Percentiles rank a stretch among this genome's conserved stretches.
Conservation (phyloP, 2,888 invertebrate genomes). For the Odontocerum albicorne region DNA sequence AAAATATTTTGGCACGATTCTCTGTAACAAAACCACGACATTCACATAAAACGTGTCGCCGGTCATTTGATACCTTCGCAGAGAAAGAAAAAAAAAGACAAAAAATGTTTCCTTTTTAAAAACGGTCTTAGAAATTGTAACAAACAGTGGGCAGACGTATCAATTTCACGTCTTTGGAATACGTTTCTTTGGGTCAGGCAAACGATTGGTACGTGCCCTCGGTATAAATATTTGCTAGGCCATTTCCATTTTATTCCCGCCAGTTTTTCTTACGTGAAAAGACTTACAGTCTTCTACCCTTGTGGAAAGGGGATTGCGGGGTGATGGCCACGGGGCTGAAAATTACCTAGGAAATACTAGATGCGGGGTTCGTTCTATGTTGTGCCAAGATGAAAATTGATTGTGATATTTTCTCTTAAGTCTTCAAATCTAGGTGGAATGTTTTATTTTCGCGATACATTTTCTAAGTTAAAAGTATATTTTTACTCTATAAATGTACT, state of each 20-base stretch:
- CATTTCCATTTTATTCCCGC: conserved; percentile 29
- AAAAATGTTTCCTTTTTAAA: conserved; percentile 21
- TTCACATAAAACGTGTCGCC: conserved; percentile 17
- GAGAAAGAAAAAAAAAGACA: conserved; percentile 16
- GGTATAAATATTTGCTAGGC: conserved; percentile 31
- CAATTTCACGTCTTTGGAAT: conserved; percentile 35
- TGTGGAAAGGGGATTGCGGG: not conserved
- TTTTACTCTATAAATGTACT: no score
- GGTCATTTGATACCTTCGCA: conserved; percentile 19
- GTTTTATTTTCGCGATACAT: no score
- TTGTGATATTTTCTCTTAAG: no score
- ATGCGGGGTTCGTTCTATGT: no score
- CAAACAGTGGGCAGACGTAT: conserved; percentile 30
- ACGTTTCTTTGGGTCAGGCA: conserved; percentile 34
- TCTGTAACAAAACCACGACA: not conserved
- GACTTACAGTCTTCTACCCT: conserved; percentile 11
- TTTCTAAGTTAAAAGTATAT: no score
- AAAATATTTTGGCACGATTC: no score
- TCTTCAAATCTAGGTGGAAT: no score
- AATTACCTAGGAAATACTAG: conserved; percentile 9
- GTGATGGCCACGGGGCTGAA: conserved; percentile 10
- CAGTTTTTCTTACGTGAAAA: conserved; percentile 27
- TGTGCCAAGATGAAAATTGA: no score
- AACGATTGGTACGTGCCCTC: conserved; percentile 32
- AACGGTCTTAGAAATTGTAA: conserved; percentile 20